Base-by-base conservation (phyloP, 2,797 vertebrate species). In the Takifugu rubripes region DNA sequence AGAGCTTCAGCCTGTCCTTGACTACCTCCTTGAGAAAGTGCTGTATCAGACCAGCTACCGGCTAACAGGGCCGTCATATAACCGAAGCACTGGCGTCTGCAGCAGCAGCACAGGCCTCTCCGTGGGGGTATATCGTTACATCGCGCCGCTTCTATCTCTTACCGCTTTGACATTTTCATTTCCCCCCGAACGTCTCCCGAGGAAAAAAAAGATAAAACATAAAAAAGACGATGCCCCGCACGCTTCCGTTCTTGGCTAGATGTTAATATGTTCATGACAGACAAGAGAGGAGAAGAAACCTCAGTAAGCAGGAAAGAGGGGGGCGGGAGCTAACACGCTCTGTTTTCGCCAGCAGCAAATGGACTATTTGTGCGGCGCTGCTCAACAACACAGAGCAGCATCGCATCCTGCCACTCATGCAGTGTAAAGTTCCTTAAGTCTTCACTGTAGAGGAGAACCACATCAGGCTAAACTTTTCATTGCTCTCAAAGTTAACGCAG, bases 1-100 rank as follows among this genome's bases (percentile, higher is more conserved):
- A 45, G 61, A 54, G 59, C 57, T 56, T 55, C 73, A 8, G 59
- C 76, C 75, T 74, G 82, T 84, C 87, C 88, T 87, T 84, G 79
- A 66, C 69, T 76, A 76, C 80, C 73, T 80, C 85, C 83, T 87
- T 84, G 82, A 83, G 79, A 86, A 86, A 85, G 52, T 72, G 83
- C 85, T 82, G 79, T 58, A 75, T 87, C 82, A 86, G 80, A 76
- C 61, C 53, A 73, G 55, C 68, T 59, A 5, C 44, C 17, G 36
- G 73, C 79, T 81, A 83, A 74, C 68, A 73, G 68, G 51, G 66
- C 64, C 48, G 52, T 68, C 81, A 73, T 63, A 66, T 6, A 71
- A 73, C 74, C 25, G 2, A 17, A 74, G 69, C 27, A 63, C 47
- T 58, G 3, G 68, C 17, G 17, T 12, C 36, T 12, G 36, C 53